Evolutionary conservation across 2,797 vertebrate genomes (phyloP), one percentile per base, ranked within the genome.

Genomic region (Spinus pinus): DNA sequence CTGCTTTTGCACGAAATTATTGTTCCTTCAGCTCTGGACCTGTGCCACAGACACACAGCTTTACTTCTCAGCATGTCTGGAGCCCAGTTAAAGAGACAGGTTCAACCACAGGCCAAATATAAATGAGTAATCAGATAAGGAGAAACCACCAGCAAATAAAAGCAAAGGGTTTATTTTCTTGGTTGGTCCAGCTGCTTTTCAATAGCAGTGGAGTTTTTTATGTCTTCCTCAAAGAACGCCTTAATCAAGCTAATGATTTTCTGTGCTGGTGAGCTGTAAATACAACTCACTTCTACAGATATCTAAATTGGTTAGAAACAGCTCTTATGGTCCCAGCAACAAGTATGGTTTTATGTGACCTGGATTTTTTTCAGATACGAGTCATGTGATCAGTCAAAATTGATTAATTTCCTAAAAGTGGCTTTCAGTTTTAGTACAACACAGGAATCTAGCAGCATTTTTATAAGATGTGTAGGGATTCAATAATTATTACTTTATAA

Each of bases 1-100:
- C 78, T 81, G 35, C 86, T 93, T 96, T 93, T 92, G 88, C 67
- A 84, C 6, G 10, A 33, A 51, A 77, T 86, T 84, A 90, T 88
- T 94, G 62, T 89, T 95, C 62, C 31, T 92, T 62, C 33, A 66
- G 47, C 44, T 5, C 81, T 94, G 80, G 90, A 88, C n/a, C 30
- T 17, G 50, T 93, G 91, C 94, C 78, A 84, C 70, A 90, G 75
- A 58, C 58, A 61, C 56, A 66, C 27, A 81, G 78, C 70, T 96
- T 88, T 90, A 47, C 35, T 88, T 75, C 86, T 75, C 70, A 72
- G 66, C 70, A 30, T 58, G 42, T 81, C 73, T 2, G 12, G 58
- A 93, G 28, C 31, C 25, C n/a, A 12, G 33, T 90, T 94, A 90
- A 88, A 94, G 78, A 42, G 16, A 62, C 58, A 80, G 66, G 44